Evolutionary conservation across 2,113 vertebrate species (phyloP).

Genomic region (Telmatochromis sp.): DNA sequence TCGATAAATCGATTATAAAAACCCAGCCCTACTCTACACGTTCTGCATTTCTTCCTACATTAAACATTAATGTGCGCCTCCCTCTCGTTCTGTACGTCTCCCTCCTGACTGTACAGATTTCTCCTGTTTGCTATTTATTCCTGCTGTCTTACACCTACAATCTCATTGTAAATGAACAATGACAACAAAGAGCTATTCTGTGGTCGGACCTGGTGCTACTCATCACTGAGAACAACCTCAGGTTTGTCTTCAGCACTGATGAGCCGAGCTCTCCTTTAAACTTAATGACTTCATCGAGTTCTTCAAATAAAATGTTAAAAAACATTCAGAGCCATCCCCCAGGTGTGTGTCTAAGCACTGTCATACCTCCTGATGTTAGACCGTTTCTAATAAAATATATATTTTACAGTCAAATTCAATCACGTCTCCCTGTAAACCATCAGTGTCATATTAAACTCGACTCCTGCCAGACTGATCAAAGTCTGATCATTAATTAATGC

Average conservation of each 20-base stretch:
- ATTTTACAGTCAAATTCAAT: not conserved
- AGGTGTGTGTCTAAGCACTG: not conserved
- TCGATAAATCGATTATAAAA: too few relatives aligned
- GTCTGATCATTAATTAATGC: not conserved
- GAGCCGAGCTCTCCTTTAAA: not conserved
- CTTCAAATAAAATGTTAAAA: not conserved
- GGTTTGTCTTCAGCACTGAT: not conserved
- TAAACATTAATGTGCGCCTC: rapidly evolving
- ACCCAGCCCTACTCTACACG: not conserved
- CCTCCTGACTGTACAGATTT: not conserved
- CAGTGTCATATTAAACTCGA: not conserved
- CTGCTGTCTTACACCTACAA: rapidly evolving
- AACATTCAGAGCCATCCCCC: not conserved
- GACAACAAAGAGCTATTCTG: not conserved
- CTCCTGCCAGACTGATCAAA: not conserved
- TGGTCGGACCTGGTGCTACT: not conserved
- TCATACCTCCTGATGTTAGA: too few relatives aligned
- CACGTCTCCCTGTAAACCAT: not conserved
- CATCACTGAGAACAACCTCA: not conserved
- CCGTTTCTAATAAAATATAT: not conserved
- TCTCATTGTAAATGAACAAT: not conserved
- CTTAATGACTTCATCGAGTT: rapidly evolving
- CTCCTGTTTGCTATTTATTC: not conserved
- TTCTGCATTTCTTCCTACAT: not conserved
- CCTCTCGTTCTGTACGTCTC: not conserved